Evolutionary conservation across 2,113 vertebrate genomes (phyloP).

Genomic region (Arothron firmamentum): DNA sequence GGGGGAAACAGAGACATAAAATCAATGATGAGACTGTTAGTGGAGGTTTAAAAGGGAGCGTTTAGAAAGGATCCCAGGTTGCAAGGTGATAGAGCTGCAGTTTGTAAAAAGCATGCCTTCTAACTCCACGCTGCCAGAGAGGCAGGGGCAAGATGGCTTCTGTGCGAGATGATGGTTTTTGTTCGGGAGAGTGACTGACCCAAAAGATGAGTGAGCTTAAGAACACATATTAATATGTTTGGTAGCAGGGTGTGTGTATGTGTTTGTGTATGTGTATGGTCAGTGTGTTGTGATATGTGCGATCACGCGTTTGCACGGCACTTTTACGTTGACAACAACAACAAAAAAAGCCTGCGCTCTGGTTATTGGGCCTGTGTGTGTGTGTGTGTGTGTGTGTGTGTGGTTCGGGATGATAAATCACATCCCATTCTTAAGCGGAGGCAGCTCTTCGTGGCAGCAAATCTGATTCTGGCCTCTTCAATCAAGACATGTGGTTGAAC

Average conservation of each 20-base stretch:
- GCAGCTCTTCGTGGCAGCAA: conserved; percentile 67
- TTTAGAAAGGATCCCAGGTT: conserved; percentile 75
- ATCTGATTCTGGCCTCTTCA: conserved; percentile 72
- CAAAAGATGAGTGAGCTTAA: conserved; percentile 38
- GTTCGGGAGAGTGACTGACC: conserved; percentile 33
- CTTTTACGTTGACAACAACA: not conserved
- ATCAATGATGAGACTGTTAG: conserved; percentile 79
- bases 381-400: conserved; percentile 45
- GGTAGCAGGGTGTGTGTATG: conserved; percentile 18
- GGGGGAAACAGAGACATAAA: conserved; percentile 68
- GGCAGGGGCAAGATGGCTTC: conserved; percentile 37
- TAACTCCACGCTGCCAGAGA: conserved; percentile 53
- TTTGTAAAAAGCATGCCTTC: conserved; percentile 72
- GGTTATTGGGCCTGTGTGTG: conserved; percentile 49
- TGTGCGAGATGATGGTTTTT: conserved; percentile 33
- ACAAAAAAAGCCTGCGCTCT: conserved; percentile 32
- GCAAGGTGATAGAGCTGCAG: conserved; percentile 72
- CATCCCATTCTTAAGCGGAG: conserved; percentile 58
- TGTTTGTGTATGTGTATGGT: conserved; percentile 9
- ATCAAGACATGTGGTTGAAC: conserved; percentile 72
- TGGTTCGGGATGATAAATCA: conserved; percentile 63
- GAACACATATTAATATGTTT: conserved; percentile 51
- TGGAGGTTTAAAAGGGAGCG: conserved; percentile 74
- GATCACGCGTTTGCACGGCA: conserved; percentile 9
- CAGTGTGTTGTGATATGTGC: no score